phyloP scores from a whole-genome alignment of 2,888 invertebrate genomes.

The Heliconius erato region DNA sequence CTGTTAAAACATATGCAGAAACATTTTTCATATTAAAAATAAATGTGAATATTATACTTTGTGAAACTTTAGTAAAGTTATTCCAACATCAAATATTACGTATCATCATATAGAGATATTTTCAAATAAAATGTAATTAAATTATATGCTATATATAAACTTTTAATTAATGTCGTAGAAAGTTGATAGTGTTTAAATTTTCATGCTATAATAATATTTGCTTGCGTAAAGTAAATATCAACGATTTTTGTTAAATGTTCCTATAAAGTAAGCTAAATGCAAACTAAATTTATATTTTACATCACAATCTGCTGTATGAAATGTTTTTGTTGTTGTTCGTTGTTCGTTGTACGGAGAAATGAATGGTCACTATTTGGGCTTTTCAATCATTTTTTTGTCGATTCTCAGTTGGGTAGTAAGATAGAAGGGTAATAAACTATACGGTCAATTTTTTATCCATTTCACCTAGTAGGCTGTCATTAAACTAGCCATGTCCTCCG shows the following conservation, averaged over 20 bases:
- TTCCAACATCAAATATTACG: neutral
- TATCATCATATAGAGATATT: neutral
- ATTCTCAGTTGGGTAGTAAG: too few relatives aligned
- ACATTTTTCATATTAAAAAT: neutral
- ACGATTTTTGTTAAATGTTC: neutral
- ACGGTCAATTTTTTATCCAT: too few relatives aligned
- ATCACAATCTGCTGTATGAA: neutral
- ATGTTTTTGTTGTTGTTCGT: neutral
- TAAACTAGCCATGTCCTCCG: neutral
- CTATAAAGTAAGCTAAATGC: neutral
- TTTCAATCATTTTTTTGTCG: too few relatives aligned
- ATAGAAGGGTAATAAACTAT: too few relatives aligned
- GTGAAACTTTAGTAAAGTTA: neutral
- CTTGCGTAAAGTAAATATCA: neutral
- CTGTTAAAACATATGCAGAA: neutral
- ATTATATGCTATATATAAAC: neutral
- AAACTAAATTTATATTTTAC: neutral
- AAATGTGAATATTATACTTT: neutral
- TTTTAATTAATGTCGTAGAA: neutral
- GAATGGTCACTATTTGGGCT: too few relatives aligned
- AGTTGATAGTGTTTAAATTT: neutral
- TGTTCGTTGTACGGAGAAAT: neutral
- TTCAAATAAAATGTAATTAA: neutral
- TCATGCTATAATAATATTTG: conserved; percentile 7
- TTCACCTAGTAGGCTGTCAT: neutral